Percentiles rank a stretch among this genome's conserved stretches.
Conservation (phyloP, 2,797 vertebrate genomes). For the Glossophaga mutica region DNA sequence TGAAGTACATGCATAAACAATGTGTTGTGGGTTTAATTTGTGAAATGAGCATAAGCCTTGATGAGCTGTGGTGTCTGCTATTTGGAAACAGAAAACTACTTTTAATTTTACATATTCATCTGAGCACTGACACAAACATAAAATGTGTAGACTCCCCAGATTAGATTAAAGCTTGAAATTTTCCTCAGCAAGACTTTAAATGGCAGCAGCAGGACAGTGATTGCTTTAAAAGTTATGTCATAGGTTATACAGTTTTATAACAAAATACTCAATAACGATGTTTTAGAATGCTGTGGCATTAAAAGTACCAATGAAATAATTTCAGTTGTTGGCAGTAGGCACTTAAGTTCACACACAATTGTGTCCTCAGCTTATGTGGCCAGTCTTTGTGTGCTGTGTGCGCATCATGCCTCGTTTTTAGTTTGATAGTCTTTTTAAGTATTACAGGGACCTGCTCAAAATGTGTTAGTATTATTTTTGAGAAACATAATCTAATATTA, state of each 20-base stretch:
- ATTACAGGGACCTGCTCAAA: slow-evolving; percentile 52
- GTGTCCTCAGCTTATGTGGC: background rate
- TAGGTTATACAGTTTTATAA: background rate
- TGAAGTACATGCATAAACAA: slow-evolving; percentile 39
- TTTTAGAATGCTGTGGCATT: background rate
- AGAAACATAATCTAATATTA: background rate
- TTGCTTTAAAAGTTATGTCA: background rate
- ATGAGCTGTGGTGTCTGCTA: slow-evolving; percentile 42
- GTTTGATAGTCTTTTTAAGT: slow-evolving; percentile 55
- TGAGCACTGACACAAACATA: background rate
- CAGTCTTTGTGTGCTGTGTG: background rate
- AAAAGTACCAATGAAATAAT: background rate
- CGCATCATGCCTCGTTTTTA: background rate
- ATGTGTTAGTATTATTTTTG: slow-evolving; percentile 47
- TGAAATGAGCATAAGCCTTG: slow-evolving; percentile 32
- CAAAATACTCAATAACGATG: background rate
- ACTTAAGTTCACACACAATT: background rate
- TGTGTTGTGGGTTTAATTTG: slow-evolving; percentile 33
- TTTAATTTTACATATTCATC: slow-evolving; percentile 39
- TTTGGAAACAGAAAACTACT: slow-evolving; percentile 43
- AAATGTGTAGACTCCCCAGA: background rate
- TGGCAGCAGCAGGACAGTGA: background rate
- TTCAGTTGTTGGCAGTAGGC: background rate
- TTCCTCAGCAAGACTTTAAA: background rate
- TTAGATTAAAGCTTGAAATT: background rate